Conservation (phyloP, 2,113 vertebrate genomes). For the Phrynocephalus versicolor region DNA sequence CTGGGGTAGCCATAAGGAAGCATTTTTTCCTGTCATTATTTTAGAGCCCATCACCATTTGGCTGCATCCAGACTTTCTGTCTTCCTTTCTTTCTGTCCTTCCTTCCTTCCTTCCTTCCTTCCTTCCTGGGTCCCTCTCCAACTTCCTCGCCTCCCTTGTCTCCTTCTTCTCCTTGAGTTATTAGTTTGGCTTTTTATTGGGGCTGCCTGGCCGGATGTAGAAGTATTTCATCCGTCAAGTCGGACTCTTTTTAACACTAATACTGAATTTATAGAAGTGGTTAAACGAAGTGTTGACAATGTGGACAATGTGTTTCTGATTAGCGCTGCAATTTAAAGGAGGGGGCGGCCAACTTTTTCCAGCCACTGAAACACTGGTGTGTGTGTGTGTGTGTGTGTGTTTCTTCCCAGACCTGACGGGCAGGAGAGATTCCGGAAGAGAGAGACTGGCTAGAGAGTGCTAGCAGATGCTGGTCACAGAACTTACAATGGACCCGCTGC, state of each 20-base stretch:
- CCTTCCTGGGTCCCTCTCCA: slow-evolving; percentile 4
- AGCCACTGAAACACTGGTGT: slow-evolving; percentile 54
- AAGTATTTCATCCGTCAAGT: slow-evolving; percentile 77
- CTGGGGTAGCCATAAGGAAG: accelerated
- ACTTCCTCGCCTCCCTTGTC: slow-evolving; percentile 54
- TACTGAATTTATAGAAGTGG: slow-evolving; percentile 80
- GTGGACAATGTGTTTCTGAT: slow-evolving; percentile 81
- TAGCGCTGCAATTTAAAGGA: slow-evolving; percentile 71
- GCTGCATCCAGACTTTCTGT: slow-evolving; percentile 36
- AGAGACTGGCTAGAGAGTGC: slow-evolving; percentile 14
- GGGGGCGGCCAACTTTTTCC: slow-evolving; percentile 67
- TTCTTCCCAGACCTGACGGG: slow-evolving; percentile 60
- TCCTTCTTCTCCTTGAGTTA: slow-evolving; percentile 53
- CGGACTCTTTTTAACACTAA: slow-evolving; percentile 72
- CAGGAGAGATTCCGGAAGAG: slow-evolving; percentile 13
- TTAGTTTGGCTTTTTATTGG: slow-evolving; percentile 58
- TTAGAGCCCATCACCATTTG: not conserved
- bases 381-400: not conserved
- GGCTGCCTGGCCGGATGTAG: slow-evolving; percentile 72
- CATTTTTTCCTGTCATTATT: not conserved
- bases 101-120: too few relatives aligned
- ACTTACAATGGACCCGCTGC: not conserved
- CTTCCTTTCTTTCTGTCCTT: not conserved
- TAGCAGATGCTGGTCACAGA: slow-evolving; percentile 64
- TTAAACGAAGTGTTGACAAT: slow-evolving; percentile 83